A percentile compares a stretch with the other conserved stretches of the same genome.
Conservation (phyloP, 2,113 vertebrate genomes). For the Thryonomys swinderianus region DNA sequence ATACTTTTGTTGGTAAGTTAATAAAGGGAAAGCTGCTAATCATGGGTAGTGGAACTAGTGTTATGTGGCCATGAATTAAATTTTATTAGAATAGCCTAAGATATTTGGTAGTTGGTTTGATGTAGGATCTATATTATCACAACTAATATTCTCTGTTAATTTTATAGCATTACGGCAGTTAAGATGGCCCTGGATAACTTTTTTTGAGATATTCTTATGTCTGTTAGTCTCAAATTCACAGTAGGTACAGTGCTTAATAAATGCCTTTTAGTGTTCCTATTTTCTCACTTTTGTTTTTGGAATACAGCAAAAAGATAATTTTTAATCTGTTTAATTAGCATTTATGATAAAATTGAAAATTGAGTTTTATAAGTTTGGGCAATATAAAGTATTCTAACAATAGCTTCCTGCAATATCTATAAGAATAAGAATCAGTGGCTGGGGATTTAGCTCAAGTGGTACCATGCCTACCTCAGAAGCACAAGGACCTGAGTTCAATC, state of each 20-base stretch:
- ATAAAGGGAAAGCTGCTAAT: neutral
- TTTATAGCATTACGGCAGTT: neutral
- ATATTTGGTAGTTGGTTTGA: neutral
- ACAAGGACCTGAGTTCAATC: no score
- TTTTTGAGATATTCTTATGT: neutral
- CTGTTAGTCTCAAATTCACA: neutral
- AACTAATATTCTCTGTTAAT: neutral
- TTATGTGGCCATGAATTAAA: neutral
- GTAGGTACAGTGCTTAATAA: constrained; percentile 44
- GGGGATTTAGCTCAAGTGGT: no score
- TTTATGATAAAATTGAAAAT: constrained; percentile 56
- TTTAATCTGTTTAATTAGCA: constrained; percentile 48
- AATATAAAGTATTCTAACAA: constrained; percentile 41
- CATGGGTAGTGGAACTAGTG: neutral
- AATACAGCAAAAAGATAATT: neutral
- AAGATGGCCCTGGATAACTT: neutral
- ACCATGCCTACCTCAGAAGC: no score
- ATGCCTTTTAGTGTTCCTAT: neutral
- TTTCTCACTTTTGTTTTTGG: neutral
- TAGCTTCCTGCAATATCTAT: constrained; percentile 56
- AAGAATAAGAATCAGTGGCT: constrained; percentile 62
- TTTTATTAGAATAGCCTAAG: constrained; percentile 17
- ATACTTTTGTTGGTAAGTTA: neutral
- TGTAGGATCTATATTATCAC: neutral
- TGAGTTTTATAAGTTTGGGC: constrained; percentile 47